Evolutionary conservation across 2,888 invertebrate genomes (phyloP), one percentile per base, ranked within the genome.

Genomic region (Meandrusa payeni): DNA sequence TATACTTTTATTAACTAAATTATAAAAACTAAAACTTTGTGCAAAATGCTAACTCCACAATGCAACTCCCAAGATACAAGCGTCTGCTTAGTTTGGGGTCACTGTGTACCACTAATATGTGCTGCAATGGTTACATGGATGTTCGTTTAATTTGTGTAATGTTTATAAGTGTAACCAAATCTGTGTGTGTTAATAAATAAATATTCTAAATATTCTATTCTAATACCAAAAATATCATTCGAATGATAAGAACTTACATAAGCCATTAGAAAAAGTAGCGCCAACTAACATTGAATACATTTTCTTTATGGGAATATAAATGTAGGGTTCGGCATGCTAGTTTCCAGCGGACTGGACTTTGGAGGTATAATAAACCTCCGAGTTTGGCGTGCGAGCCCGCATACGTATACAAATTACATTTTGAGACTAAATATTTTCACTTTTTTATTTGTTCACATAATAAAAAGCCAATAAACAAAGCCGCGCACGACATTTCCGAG

Each of bases 301-400:
- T 38, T 44, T 33, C 44, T 44, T 44, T 44, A 39, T 39, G 38
- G 32, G 33, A 39, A 44, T 28, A 44, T 44, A 44, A 44, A 44
- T 44, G 39, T 17, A 28, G 39, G 44, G 44, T 44, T 44, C 9
- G 39, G 39, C 44, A 28, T 39, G 33, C 44, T 27, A 39, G 44
- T 28, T 27, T 12, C 24, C 20, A 17, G 23, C 23, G 26, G 19
- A 15, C 40, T 32, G 43, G 37, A 44, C 43, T 38, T 38, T 24
- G 24, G 37, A 20, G 32, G 43, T 37, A 43, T 38, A 44, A 44
- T 44, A 44, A 44, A 44, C 32, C 12, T 31, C 27, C 27, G 31
- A 44, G 27, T 38, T 37, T 44, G 27, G 43, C 43, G 43, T 44
- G 39, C 33, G 33, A 39, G 37, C 10, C 33, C 44, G 26, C 28